Base-by-base conservation (phyloP, 1,140 invertebrate species). In the Pararge aegeria region DNA sequence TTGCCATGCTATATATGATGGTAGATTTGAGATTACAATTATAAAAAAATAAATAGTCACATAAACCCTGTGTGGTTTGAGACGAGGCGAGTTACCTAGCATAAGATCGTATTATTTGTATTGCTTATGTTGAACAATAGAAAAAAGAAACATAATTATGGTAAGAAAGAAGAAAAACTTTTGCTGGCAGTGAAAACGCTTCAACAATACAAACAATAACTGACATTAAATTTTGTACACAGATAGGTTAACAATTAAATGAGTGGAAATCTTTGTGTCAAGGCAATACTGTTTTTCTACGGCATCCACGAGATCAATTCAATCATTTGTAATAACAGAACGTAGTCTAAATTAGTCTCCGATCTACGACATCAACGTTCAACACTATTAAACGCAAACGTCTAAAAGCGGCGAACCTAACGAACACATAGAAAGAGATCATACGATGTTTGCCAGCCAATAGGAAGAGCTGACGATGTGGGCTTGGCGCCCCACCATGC, bases 401-500 rank as follows among this genome's bases (percentile, higher is more conserved):
- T 46, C 6, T 54, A 27, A 49, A n/a, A n/a, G n/a, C n/a, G n/a
- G n/a, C n/a, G n/a, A n/a, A 46, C 38, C 37, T 48, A 61, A 72
- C 78, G 49, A 83, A 86, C 78, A 84, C 79, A 75, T 68, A 5
- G 52, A 68, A 71, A 76, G 70, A 77, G 55, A 87, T 89, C 86
- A 73, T 89, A 89, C 78, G 86, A 89, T 89, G 55, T 65, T 19
- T 34, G 57, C 48, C 54, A 68, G 60, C 86, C 84, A 89, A 89
- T 89, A 64, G 53, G 44, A 77, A 18, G 13, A 20, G 19, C 61
- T 62, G 62, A 67, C 73, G 72, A 75, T 67, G 86, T 87, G 86
- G 86, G 86, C 86, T 87, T 78, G 86, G 64, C 83, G 72, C 83
- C 83, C 86, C 83, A 82, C 83, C 68, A 80, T 57, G 68, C 42